Percentiles rank a stretch among this genome's conserved stretches.
These are phyloP conservation scores for honey bee (Apis mellifera) DNA, from an alignment of 1,140 invertebrate species.

Conservation along the genomic window Amel_HAv3.1 CM009933.2:13196001-13196500, in stretches of 20 bases:
- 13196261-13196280: conserved; percentile 9
- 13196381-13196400: too few species aligned
- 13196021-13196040: too few species aligned
- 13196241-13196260: conserved; percentile 25
- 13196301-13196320: neutral
- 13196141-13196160: neutral
- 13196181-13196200: neutral
- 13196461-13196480: too few species aligned
- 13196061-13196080: neutral
- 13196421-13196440: too few species aligned
- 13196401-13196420: too few species aligned
- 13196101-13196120: neutral
- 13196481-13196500: too few species aligned
- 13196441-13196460: too few species aligned
- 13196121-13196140: neutral
- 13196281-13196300: neutral
- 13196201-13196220: neutral
- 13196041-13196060: too few species aligned
- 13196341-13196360: too few species aligned
- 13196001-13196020: too few species aligned
- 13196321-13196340: too few species aligned
- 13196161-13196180: conserved; percentile 1
- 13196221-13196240: conserved; percentile 20
- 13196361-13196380: too few species aligned
- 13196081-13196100: neutral